Percentiles rank a stretch among this genome's conserved stretches.
Evolutionary conservation across 2,113 vertebrate genomes (phyloP).

Genomic region (Onychostoma macrolepis): DNA sequence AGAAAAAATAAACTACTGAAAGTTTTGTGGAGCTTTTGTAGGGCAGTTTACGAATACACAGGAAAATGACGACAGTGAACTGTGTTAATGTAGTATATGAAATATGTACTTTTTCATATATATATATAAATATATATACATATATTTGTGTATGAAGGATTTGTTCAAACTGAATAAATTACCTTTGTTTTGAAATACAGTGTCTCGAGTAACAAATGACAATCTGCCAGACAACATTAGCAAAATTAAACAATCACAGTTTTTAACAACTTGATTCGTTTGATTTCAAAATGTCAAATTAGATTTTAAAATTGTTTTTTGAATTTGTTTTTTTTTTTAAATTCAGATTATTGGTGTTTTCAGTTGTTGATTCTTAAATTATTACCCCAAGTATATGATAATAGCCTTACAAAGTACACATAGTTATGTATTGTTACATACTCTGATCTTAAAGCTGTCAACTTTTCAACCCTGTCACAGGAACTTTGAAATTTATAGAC

Average conservation of each 20-base stretch:
- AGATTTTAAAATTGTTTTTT: not conserved
- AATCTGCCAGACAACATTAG: slow-evolving; percentile 42
- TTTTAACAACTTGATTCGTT: not conserved
- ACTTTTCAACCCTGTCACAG: not conserved
- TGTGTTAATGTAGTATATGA: slow-evolving; percentile 59
- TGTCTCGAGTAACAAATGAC: slow-evolving; percentile 54
- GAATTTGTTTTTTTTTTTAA: not conserved
- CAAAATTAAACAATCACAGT: not conserved
- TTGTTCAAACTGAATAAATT: slow-evolving; percentile 73
- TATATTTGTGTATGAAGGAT: slow-evolving; percentile 62
- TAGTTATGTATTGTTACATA: not conserved
- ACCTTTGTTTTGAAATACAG: slow-evolving; percentile 63
- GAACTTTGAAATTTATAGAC: not conserved
- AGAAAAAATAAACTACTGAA: slow-evolving; percentile 59
- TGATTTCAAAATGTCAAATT: not conserved
- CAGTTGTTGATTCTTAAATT: not conserved
- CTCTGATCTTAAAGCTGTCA: not conserved
- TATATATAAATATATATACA: slow-evolving; percentile 23
- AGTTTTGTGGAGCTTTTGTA: slow-evolving; percentile 38
- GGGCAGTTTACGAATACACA: not conserved
- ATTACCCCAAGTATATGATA: not conserved
- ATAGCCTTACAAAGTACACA: not conserved
- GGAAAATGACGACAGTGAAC: slow-evolving; percentile 41
- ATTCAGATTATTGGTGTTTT: not conserved
- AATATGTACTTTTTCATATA: slow-evolving; percentile 56